These are phyloP conservation scores for Spatulosminthurus flaviceps DNA, from an alignment of 2,888 invertebrate species.

Conservation along the genomic window DNA sequence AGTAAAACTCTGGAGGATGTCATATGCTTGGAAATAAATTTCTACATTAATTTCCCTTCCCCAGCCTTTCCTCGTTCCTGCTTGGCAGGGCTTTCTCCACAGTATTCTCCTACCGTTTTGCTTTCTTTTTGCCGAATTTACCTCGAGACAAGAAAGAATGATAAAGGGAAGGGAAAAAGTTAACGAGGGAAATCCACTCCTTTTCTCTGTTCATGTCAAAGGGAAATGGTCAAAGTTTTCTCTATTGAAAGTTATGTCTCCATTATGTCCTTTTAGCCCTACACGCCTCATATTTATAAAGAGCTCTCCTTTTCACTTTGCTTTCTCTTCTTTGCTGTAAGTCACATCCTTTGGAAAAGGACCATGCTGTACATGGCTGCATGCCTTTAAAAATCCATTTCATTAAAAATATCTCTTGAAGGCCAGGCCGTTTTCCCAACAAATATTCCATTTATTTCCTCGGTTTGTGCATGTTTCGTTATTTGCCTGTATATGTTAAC, in stretches of 20 bases:
- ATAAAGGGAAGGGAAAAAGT: slow-evolving; percentile 2
- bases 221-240: slow-evolving; percentile 36
- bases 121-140: background rate
- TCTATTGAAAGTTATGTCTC: slow-evolving; percentile 27
- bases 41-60: slow-evolving; percentile 4
- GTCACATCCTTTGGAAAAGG: background rate
- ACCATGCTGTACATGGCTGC: background rate
- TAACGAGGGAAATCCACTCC: slow-evolving; percentile 1
- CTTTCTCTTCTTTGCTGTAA: no score
- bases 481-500: no score
- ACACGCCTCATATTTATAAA: slow-evolving; percentile 10
- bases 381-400: background rate
- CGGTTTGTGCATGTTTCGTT: background rate
- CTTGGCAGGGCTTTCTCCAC: background rate
- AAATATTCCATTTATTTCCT: background rate
- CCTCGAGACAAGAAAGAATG: background rate
- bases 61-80: no score
- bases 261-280: background rate
- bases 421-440: background rate
- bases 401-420: background rate
- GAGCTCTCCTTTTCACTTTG: no score
- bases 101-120: no score
- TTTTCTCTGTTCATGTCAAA: background rate
- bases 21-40: background rate
- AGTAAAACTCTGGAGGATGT: slow-evolving; percentile 5